phyloP scores from a whole-genome alignment of 1,140 invertebrate species.

The Diorhabda elongata region DNA sequence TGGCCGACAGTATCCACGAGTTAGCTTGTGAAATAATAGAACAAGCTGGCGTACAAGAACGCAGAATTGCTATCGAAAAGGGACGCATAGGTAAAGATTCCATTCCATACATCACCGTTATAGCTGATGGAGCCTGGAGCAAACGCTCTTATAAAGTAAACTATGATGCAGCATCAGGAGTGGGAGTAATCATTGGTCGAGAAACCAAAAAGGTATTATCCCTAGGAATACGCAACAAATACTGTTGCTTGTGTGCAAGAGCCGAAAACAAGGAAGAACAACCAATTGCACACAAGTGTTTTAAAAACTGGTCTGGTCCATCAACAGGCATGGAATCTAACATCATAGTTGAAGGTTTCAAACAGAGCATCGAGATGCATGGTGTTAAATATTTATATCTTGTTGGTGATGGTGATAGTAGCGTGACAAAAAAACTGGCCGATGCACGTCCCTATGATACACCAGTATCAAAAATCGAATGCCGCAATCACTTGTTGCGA shows the following conservation, averaged over 20 bases:
- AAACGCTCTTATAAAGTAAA: constrained; percentile 19
- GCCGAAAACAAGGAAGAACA: constrained; percentile 3
- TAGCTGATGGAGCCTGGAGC: constrained; percentile 23
- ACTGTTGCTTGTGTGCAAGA: background rate
- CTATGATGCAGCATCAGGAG: too few relatives aligned
- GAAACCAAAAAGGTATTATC: too few relatives aligned
- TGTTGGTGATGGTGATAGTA: constrained; percentile 48
- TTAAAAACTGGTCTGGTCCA: constrained; percentile 33
- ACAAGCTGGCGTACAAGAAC: too few relatives aligned
- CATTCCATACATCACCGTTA: constrained; percentile 17
- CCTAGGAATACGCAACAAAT: too few relatives aligned
- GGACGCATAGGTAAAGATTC: too few relatives aligned
- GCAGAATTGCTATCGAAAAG: too few relatives aligned
- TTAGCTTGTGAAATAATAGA: constrained; percentile 11
- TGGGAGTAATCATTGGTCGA: too few relatives aligned
- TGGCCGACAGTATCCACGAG: too few relatives aligned
- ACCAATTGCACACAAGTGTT: constrained; percentile 24
- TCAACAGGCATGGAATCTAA: constrained; percentile 45
- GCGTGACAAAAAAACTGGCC: constrained; percentile 33
- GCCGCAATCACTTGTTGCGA: too few relatives aligned
- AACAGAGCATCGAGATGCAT: constrained; percentile 29
- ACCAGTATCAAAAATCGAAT: too few relatives aligned
- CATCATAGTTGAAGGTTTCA: constrained; percentile 45
- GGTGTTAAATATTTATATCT: constrained; percentile 26
- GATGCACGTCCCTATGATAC: constrained; percentile 11